Evolutionary conservation across 1,140 invertebrate genomes (phyloP).

Genomic region (Parasteatoda tepidariorum): DNA sequence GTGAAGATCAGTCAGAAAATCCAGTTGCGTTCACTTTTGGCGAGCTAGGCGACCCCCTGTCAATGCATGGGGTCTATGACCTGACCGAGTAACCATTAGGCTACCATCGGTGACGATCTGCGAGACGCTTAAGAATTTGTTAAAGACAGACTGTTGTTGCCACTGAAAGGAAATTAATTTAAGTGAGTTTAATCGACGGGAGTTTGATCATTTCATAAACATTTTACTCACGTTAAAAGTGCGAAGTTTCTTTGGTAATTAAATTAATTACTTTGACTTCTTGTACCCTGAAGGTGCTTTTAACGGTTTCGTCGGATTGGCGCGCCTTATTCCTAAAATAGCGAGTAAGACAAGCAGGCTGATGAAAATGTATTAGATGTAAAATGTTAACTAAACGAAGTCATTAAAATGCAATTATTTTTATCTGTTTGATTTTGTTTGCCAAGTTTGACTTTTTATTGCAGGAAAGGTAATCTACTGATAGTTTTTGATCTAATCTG

Average conservation of each 20-base stretch:
- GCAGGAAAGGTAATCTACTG: no score
- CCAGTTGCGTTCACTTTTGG: background rate
- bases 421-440: no score
- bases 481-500: no score
- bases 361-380: no score
- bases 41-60: background rate
- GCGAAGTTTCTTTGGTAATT: background rate
- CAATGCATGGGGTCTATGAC: slow-evolving; percentile 17
- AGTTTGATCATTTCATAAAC: background rate
- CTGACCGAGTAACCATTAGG: slow-evolving; percentile 1
- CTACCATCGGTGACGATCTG: background rate
- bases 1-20: slow-evolving; percentile 8
- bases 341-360: no score
- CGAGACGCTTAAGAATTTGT: background rate
- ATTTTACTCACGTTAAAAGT: background rate
- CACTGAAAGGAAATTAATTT: background rate
- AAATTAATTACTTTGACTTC: background rate
- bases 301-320: background rate
- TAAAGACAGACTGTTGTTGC: background rate
- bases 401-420: no score
- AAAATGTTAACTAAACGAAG: no score
- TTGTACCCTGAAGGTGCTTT: background rate
- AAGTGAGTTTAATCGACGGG: background rate
- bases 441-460: no score
- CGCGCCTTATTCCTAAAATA: background rate